Conservation (phyloP, 2,888 invertebrate species). For the Drosophila hamatofila region DNA sequence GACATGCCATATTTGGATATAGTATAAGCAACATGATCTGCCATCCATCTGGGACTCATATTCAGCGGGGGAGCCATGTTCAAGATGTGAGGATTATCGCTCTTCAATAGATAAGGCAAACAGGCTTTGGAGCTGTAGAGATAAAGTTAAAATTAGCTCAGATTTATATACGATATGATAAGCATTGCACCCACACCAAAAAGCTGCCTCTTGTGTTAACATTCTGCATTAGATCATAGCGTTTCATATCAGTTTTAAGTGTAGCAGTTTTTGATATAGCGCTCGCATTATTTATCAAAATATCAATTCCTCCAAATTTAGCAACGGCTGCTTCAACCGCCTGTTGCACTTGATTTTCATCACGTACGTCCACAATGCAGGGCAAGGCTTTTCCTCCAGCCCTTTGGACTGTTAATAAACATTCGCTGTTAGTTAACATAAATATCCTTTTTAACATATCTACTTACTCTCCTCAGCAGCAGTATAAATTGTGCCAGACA, state of each 20-base stretch:
- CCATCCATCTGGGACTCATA: background rate
- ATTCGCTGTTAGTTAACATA: conserved; percentile 4
- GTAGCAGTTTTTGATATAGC: conserved; percentile 95
- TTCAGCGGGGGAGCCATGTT: conserved; percentile 3
- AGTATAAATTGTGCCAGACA: conserved; percentile 91
- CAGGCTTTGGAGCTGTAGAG: background rate
- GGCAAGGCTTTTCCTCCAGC: conserved; percentile 92
- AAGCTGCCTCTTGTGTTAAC: background rate
- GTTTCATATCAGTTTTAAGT: conserved; percentile 95
- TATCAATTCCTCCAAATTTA: conserved; percentile 6
- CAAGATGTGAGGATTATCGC: conserved; percentile 95
- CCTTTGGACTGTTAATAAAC: conserved; percentile 88
- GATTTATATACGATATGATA: background rate
- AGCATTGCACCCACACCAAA: conserved; percentile 1
- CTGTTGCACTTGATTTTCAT: conserved; percentile 89
- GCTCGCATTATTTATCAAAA: conserved; percentile 95
- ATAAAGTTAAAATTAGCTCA: background rate
- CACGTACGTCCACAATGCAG: conserved; percentile 92
- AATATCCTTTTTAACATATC: background rate
- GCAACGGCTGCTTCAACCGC: conserved; percentile 93
- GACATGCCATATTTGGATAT: conserved; percentile 11
- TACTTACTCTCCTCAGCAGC: conserved; percentile 91
- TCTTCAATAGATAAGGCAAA: conserved; percentile 89
- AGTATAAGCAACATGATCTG: background rate
- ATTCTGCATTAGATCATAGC: conserved; percentile 88